phyloP scores from a whole-genome alignment of 2,797 vertebrate genomes.

The Acanthiza pusilla region DNA sequence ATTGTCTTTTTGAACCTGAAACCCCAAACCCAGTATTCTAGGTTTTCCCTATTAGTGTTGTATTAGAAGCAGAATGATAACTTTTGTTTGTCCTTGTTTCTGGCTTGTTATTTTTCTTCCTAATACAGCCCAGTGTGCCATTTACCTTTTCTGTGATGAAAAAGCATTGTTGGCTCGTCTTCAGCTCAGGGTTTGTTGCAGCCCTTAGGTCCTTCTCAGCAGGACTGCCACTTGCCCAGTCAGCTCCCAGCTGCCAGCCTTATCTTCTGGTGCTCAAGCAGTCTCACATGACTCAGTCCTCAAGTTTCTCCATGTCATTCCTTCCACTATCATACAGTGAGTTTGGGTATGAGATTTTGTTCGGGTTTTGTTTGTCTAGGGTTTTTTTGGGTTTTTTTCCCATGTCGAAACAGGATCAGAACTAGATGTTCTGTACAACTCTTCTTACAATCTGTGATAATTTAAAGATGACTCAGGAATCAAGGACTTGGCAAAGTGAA shows the following conservation, averaged over 20 bases:
- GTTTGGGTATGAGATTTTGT: background rate
- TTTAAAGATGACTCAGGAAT: background rate
- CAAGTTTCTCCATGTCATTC: background rate
- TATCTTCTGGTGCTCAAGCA: background rate
- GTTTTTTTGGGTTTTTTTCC: fast-evolving
- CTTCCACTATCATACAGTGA: background rate
- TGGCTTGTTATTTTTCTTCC: background rate
- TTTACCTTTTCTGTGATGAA: background rate
- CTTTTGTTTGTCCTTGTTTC: background rate
- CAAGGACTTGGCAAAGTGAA: background rate
- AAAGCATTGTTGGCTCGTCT: background rate
- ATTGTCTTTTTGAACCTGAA: background rate
- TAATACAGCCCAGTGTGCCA: background rate
- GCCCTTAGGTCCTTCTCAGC: background rate
- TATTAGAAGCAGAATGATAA: background rate
- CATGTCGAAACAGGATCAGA: background rate
- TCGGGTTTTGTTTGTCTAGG: background rate
- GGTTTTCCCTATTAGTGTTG: background rate
- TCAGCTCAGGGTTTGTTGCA: background rate
- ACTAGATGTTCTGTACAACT: background rate
- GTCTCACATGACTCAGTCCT: background rate
- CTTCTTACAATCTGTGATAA: background rate
- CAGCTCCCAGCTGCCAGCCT: background rate
- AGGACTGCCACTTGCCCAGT: background rate
- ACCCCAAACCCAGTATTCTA: background rate